phyloP scores from a whole-genome alignment of 2,113 vertebrate genomes.

The Malaclemys terrapin region DNA sequence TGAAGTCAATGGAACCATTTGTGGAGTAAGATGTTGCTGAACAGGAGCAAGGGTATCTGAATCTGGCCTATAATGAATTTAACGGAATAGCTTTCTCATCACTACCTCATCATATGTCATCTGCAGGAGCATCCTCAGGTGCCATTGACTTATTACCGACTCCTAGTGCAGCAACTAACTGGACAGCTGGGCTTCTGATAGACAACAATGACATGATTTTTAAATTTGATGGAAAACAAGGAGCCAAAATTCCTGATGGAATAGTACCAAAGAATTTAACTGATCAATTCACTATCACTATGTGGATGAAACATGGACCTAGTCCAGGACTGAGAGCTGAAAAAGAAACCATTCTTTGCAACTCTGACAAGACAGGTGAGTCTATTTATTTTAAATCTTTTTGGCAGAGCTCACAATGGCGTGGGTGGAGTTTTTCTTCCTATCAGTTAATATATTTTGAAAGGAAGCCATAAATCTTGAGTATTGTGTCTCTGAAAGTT shows the following conservation, averaged over 20 bases:
- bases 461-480: not conserved
- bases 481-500: not conserved
- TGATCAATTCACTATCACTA: slow-evolving; percentile 95
- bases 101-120: not conserved
- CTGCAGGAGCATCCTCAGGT: slow-evolving; percentile 92
- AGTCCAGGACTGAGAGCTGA: slow-evolving; percentile 94
- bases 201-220: slow-evolving; percentile 94
- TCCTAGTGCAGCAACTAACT: slow-evolving; percentile 88
- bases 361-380: slow-evolving; percentile 97
- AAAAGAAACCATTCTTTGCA: slow-evolving; percentile 97
- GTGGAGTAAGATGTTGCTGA: not conserved
- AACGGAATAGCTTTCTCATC: slow-evolving; percentile 6
- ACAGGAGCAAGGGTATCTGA: not conserved
- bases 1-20: not conserved
- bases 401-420: not conserved
- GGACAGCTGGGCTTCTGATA: slow-evolving; percentile 91
- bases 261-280: slow-evolving; percentile 96
- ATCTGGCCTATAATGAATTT: not conserved
- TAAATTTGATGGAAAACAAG: slow-evolving; percentile 94
- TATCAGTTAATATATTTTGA: not conserved
- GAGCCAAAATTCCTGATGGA: slow-evolving; percentile 94
- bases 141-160: slow-evolving; percentile 95
- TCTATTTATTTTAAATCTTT: not conserved
- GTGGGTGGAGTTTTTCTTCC: not conserved
- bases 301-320: slow-evolving; percentile 98